Evolutionary conservation across 2,888 invertebrate genomes (phyloP).

Genomic region (Rhagophthalmus giganteus): DNA sequence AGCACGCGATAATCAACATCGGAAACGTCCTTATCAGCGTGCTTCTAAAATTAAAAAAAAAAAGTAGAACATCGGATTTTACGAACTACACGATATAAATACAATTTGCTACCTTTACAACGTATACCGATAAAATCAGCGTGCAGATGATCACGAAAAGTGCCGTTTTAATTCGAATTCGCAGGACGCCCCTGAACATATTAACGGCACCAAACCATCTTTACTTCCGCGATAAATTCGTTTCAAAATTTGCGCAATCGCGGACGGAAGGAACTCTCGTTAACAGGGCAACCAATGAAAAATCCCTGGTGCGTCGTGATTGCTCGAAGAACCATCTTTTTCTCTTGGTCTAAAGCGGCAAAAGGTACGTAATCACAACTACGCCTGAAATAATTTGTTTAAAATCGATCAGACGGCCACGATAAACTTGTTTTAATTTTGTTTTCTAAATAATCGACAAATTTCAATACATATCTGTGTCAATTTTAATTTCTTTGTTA

Average conservation of each 20-base stretch:
- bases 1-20: conserved; percentile 29
- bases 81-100: no score
- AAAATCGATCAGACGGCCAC: neutral
- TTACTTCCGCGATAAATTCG: neutral
- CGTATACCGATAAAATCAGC: no score
- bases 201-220: neutral
- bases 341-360: conserved; percentile 38
- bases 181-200: conserved; percentile 2
- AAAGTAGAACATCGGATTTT: no score
- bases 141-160: no score
- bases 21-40: no score
- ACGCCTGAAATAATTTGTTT: neutral
- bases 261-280: neutral
- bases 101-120: no score
- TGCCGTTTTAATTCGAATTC: conserved; percentile 10
- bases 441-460: no score
- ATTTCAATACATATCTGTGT: no score
- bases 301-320: conserved; percentile 7
- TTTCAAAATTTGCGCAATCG: conserved; percentile 1
- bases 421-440: conserved; percentile 4
- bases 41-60: no score
- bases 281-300: neutral
- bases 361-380: conserved; percentile 37
- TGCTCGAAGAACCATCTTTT: conserved; percentile 37
- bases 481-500: conserved; percentile 32